A percentile compares a stretch with the other conserved stretches of the same genome.
Evolutionary conservation across 2,113 vertebrate species (phyloP).

Genomic region (Pelecanus crispus): DNA sequence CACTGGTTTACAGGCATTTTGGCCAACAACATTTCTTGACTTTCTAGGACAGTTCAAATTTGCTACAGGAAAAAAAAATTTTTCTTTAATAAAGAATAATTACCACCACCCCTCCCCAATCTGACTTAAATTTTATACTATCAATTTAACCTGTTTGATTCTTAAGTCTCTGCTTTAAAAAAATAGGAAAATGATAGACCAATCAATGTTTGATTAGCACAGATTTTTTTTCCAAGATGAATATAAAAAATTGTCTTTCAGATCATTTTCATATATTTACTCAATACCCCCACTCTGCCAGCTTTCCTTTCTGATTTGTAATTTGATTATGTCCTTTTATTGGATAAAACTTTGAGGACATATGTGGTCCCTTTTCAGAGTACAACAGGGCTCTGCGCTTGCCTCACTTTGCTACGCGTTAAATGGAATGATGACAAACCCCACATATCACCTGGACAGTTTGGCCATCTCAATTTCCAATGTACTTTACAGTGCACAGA

Average conservation of each 20-base stretch:
- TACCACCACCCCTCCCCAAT: background rate
- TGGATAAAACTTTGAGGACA: background rate
- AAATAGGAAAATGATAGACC: background rate
- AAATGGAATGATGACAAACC: background rate
- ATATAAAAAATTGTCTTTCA: background rate
- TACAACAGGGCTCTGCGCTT: background rate
- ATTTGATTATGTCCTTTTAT: background rate
- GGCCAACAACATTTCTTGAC: background rate
- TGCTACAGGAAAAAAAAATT: background rate
- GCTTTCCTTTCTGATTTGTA: background rate
- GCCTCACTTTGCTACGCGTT: background rate
- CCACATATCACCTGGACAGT: background rate
- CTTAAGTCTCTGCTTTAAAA: background rate
- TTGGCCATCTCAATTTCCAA: background rate
- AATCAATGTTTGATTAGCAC: background rate
- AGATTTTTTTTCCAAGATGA: background rate
- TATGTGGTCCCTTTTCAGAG: background rate
- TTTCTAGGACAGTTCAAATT: background rate
- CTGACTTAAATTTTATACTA: background rate
- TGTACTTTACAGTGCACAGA: accelerated
- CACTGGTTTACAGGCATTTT: background rate
- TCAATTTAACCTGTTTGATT: background rate
- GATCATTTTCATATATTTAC: background rate
- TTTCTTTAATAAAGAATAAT: background rate
- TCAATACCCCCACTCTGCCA: accelerated